phyloP scores from a whole-genome alignment of 2,113 vertebrate genomes.

The Apodemus sylvaticus region DNA sequence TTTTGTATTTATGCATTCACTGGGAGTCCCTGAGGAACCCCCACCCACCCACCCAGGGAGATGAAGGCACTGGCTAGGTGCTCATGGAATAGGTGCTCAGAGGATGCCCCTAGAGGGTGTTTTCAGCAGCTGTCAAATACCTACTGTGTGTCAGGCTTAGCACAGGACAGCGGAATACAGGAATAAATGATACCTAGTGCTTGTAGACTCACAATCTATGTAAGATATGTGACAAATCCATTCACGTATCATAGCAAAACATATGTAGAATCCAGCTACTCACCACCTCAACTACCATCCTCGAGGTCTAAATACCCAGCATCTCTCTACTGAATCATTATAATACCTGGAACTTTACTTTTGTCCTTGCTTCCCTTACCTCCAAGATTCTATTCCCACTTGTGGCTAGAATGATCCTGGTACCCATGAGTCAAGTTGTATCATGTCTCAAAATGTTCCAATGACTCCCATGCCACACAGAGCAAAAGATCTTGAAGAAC shows the following conservation, averaged over 20 bases:
- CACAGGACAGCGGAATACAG: conserved; percentile 12
- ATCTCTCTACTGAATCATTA: not conserved
- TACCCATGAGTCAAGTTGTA: conserved; percentile 28
- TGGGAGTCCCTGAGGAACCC: not conserved
- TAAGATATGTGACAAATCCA: not conserved
- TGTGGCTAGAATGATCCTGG: not conserved
- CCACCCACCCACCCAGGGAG: not conserved
- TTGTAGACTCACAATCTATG: not conserved
- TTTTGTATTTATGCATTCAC: not conserved
- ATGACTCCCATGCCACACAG: not conserved
- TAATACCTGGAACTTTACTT: conserved; percentile 29
- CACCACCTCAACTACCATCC: not conserved
- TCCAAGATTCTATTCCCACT: conserved; percentile 15
- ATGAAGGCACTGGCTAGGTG: conserved; percentile 10
- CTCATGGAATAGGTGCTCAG: not conserved
- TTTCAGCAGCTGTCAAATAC: conserved; percentile 1
- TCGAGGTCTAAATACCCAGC: not conserved
- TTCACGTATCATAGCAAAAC: conserved; percentile 6
- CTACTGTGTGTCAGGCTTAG: not conserved
- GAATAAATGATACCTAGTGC: not conserved
- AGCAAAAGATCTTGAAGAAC: conserved; percentile 22
- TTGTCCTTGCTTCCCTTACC: not conserved
- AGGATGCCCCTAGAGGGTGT: not conserved
- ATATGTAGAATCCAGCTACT: not conserved
- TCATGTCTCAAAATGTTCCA: conserved; percentile 24